phyloP scores from a whole-genome alignment of 1,140 invertebrate species.

The Eupeodes corollae region DNA sequence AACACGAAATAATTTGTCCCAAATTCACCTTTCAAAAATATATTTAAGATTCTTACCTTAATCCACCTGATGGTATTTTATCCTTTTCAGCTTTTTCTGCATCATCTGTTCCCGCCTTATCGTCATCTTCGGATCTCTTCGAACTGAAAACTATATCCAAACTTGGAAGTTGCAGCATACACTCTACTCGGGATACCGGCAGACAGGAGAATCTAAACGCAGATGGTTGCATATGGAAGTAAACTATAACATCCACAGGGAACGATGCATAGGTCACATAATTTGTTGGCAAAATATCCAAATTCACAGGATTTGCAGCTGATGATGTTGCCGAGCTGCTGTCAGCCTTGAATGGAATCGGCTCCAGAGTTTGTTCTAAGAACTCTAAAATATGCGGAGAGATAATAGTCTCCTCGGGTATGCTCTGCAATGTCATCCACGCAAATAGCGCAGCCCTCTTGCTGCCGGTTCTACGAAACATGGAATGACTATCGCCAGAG shows the following conservation, averaged over 20 bases:
- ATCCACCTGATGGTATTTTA: constrained; percentile 20
- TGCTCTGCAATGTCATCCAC: constrained; percentile 90
- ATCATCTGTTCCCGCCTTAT: constrained; percentile 12
- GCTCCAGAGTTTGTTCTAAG: constrained; percentile 86
- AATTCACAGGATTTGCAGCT: constrained; percentile 33
- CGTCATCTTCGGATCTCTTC: constrained; percentile 64
- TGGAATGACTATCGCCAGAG: constrained; percentile 27
- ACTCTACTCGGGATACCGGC: constrained; percentile 90
- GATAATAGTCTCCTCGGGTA: constrained; percentile 91
- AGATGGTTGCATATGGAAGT: constrained; percentile 95
- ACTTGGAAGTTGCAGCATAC: constrained; percentile 89
- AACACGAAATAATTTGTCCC: neutral
- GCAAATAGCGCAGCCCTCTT: constrained; percentile 91
- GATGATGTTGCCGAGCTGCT: constrained; percentile 20
- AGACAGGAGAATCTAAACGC: constrained; percentile 92
- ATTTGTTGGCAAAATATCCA: constrained; percentile 52
- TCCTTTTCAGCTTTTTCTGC: constrained; percentile 24
- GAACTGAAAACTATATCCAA: constrained; percentile 88
- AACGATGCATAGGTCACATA: constrained; percentile 80
- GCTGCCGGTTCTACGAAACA: constrained; percentile 46
- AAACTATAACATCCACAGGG: constrained; percentile 96
- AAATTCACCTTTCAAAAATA: neutral
- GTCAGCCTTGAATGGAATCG: constrained; percentile 63
- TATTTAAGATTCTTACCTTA: constrained; percentile 6
- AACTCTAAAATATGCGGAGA: constrained; percentile 91